Conservation (phyloP, 2,113 vertebrate genomes). For the Martes martes region DNA sequence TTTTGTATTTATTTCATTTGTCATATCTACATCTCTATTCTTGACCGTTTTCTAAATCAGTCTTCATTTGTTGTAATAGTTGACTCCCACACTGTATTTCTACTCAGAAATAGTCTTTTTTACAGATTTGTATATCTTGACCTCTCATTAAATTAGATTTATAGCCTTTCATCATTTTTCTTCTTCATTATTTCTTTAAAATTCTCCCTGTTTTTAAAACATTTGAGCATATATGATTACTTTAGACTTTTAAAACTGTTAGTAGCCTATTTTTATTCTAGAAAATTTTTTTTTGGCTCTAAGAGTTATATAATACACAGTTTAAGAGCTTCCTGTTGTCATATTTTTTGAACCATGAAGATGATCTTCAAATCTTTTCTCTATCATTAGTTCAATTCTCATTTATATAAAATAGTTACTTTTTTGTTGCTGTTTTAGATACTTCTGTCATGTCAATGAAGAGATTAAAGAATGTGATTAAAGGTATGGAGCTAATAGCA, state of each 20-base stretch:
- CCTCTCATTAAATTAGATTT: conserved; percentile 61
- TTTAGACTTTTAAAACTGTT: neutral
- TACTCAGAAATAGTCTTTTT: conserved; percentile 44
- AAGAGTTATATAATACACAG: neutral
- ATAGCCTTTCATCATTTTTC: neutral
- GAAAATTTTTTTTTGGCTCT: neutral
- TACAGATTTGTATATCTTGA: conserved; percentile 11
- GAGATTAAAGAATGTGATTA: conserved; percentile 10
- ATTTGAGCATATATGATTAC: neutral
- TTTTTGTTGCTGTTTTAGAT: neutral
- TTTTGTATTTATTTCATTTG: neutral
- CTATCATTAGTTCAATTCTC: neutral
- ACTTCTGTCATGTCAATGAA: conserved; percentile 6
- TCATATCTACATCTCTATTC: neutral
- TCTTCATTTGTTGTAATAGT: conserved; percentile 11
- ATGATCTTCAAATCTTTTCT: neutral
- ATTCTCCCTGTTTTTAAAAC: neutral
- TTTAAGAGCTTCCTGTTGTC: neutral
- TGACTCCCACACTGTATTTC: conserved; percentile 21
- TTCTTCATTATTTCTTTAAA: conserved; percentile 46
- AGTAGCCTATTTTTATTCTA: neutral
- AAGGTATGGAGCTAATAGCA: neutral
- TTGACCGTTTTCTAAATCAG: neutral
- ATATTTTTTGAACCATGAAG: neutral
- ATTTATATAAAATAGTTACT: neutral